Evolutionary conservation across 2,888 invertebrate genomes (phyloP).

Genomic region (Autographa pulchrina): DNA sequence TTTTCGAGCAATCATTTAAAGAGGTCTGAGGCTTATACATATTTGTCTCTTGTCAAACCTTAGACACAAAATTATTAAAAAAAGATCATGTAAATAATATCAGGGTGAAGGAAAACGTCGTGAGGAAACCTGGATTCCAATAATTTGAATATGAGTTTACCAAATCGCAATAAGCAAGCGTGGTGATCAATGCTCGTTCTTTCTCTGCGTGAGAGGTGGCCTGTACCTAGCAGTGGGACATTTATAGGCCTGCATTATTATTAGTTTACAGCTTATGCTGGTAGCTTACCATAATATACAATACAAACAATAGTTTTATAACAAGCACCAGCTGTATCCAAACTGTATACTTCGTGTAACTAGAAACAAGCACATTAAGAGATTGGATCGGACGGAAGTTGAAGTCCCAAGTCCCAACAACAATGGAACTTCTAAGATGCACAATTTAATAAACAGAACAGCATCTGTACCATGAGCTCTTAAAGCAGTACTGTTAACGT

Average conservation of each 20-base stretch:
- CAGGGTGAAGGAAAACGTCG: too few species aligned
- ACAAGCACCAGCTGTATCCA: neutral
- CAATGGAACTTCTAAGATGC: slow-evolving; percentile 49
- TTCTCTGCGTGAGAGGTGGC: too few species aligned
- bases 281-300: neutral
- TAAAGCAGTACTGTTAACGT: too few species aligned
- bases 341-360: slow-evolving; percentile 15
- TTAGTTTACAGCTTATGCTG: too few species aligned
- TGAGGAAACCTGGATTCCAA: too few species aligned
- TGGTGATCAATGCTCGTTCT: too few species aligned
- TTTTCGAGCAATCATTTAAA: neutral
- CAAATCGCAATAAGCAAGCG: too few species aligned
- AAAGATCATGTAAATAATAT: too few species aligned
- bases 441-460: slow-evolving; percentile 50
- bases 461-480: neutral
- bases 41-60: neutral
- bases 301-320: neutral
- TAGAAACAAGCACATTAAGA: slow-evolving; percentile 19
- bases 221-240: too few species aligned
- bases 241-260: too few species aligned
- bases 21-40: neutral
- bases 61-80: too few species aligned
- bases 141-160: too few species aligned
- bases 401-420: slow-evolving; percentile 16
- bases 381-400: slow-evolving; percentile 32